A percentile compares a stretch with the other conserved stretches of the same genome.
Conservation (phyloP, 2,113 vertebrate genomes). For the Cyanoramphus novaezelandiae region DNA sequence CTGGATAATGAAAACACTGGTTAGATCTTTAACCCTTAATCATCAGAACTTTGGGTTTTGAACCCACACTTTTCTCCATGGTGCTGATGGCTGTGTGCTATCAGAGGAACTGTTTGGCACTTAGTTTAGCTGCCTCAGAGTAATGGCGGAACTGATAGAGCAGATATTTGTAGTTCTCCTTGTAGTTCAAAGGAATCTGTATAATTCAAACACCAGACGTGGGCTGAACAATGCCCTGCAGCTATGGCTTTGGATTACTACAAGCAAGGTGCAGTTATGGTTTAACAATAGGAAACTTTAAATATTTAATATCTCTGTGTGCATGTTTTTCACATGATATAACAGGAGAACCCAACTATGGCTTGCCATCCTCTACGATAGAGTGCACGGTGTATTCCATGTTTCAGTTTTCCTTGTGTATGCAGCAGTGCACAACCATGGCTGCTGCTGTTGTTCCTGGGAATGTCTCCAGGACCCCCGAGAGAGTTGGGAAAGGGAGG, state of each 20-base stretch:
- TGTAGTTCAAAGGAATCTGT: background rate
- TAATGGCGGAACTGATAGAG: accelerated
- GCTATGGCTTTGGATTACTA: background rate
- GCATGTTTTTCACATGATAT: background rate
- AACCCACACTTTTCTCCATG: background rate
- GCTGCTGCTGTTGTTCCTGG: background rate
- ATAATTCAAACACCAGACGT: background rate
- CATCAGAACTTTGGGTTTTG: background rate
- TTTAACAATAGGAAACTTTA: background rate
- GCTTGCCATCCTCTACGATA: background rate
- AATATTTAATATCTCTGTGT: background rate
- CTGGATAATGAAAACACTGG: background rate
- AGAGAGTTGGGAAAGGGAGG: background rate
- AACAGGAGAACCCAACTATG: background rate
- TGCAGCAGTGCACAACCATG: background rate
- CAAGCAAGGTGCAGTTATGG: background rate
- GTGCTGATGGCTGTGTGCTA: background rate
- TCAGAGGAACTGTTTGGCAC: background rate
- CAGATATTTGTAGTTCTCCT: background rate
- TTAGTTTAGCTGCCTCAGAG: background rate
- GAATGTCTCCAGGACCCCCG: background rate
- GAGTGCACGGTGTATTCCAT: background rate
- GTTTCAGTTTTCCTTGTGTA: background rate
- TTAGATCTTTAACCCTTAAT: background rate
- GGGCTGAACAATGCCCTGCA: background rate